Conservation (phyloP, 2,797 vertebrate species). For the Neopelma chrysocephalum region DNA sequence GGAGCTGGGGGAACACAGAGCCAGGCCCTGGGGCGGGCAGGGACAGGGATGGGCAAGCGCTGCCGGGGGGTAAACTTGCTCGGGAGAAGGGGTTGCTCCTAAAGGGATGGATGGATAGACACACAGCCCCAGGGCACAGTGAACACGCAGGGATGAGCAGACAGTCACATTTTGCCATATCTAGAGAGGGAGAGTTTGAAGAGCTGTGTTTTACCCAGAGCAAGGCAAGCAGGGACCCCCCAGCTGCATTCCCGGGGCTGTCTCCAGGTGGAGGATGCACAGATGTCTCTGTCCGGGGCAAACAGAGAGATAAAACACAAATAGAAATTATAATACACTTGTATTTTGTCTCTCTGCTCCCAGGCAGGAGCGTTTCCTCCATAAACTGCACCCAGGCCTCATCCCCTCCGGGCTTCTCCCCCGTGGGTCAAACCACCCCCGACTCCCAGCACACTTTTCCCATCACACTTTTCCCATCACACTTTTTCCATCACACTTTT, state of each 20-base stretch:
- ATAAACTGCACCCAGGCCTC: neutral
- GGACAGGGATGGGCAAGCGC: accelerated
- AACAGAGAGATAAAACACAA: neutral
- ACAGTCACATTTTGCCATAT: neutral
- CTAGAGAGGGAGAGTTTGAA: neutral
- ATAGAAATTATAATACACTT: no score
- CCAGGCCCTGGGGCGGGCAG: neutral
- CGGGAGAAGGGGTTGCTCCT: neutral
- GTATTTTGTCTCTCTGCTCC: neutral
- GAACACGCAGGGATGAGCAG: accelerated
- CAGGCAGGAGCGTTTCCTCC: neutral
- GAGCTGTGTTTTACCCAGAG: neutral
- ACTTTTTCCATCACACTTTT: no score
- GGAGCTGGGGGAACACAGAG: neutral
- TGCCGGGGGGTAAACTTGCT: neutral
- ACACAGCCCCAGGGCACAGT: accelerated
- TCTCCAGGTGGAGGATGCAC: neutral
- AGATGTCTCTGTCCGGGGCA: neutral
- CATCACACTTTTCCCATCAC: no score
- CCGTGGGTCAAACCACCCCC: neutral
- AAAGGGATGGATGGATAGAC: neutral
- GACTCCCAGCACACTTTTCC: neutral
- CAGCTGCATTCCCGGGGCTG: neutral
- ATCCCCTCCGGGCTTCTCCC: neutral
- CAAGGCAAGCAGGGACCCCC: neutral